Evolutionary conservation across 1,140 invertebrate genomes (phyloP).

Genomic region (Andricus grossulariae): DNA sequence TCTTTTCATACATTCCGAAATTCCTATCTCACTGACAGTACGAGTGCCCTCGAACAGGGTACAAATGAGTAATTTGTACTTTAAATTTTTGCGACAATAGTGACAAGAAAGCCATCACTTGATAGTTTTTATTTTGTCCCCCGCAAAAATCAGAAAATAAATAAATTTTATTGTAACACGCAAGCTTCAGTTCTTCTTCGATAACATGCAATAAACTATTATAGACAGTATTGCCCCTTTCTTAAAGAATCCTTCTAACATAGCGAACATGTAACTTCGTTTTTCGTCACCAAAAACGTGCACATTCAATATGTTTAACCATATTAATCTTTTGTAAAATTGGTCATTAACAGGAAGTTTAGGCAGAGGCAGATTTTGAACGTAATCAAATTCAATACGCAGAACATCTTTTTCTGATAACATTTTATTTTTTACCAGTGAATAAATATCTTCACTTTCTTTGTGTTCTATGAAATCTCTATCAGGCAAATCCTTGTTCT

Average conservation of each 20-base stretch:
- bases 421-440: not conserved
- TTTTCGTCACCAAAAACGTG: not conserved
- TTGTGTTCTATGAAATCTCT: not conserved
- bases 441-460: not conserved
- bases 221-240: constrained; percentile 13
- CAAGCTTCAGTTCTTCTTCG: not conserved
- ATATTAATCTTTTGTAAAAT: constrained; percentile 10
- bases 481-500: not conserved
- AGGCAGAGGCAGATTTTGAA: not conserved
- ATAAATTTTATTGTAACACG: constrained; percentile 12
- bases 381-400: constrained; percentile 26
- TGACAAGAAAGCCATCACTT: not conserved
- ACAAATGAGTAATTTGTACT: constrained; percentile 32
- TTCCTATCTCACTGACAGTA: not conserved
- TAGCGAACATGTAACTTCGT: constrained; percentile 2
- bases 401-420: not conserved
- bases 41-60: not conserved
- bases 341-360: constrained; percentile 1
- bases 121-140: constrained; percentile 8
- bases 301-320: constrained; percentile 22
- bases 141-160: constrained; percentile 13
- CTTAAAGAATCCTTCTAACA: not conserved
- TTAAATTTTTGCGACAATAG: not conserved
- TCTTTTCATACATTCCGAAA: too few species aligned
- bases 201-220: constrained; percentile 16